Conservation (phyloP, 2,888 invertebrate genomes). For the Ommatoiulus sabulosus region DNA sequence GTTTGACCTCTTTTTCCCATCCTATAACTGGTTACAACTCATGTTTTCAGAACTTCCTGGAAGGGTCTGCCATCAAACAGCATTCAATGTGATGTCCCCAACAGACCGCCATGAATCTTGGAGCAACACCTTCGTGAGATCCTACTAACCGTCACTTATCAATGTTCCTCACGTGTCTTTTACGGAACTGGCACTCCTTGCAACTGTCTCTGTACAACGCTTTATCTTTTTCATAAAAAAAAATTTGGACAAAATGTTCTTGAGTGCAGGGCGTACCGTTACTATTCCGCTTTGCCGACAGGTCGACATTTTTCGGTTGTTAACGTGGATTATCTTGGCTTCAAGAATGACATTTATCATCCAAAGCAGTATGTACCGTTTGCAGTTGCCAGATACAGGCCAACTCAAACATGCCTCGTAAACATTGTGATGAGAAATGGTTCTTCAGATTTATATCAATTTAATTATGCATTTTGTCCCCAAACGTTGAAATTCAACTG, state of each 20-base stretch:
- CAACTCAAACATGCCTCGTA: not conserved
- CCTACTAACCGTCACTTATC: not conserved
- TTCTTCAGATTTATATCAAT: not conserved
- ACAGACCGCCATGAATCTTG: not conserved
- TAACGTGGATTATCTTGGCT: not conserved
- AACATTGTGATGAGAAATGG: not conserved
- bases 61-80: not conserved
- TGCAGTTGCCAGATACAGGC: not conserved
- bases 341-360: not conserved
- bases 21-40: not conserved
- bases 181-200: not conserved
- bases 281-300: not conserved
- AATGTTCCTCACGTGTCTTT: not conserved
- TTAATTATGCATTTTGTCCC: constrained; percentile 17
- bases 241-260: not conserved
- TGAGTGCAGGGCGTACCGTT: not conserved
- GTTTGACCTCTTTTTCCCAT: constrained; percentile 10
- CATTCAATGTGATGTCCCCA: not conserved
- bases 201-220: not conserved
- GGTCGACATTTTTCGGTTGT: not conserved
- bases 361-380: not conserved
- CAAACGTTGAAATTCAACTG: not conserved
- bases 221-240: not conserved
- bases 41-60: constrained; percentile 2
- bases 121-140: not conserved